phyloP scores from a whole-genome alignment of 1,140 invertebrate genomes.

The Atopsyche davidsoni region DNA sequence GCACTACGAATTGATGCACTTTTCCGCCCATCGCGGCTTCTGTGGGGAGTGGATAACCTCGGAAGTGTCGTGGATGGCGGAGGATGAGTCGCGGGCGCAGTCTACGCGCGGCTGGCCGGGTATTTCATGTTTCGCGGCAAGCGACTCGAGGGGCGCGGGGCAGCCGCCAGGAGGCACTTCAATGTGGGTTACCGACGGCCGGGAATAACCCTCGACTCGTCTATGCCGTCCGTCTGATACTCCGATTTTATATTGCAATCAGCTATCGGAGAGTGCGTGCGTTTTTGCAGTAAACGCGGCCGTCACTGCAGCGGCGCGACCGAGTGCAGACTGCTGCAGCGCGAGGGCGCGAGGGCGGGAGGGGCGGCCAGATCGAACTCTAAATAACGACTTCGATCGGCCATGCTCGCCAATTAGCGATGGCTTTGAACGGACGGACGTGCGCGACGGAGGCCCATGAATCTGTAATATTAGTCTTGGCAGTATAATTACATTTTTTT shows the following conservation, averaged over 20 bases:
- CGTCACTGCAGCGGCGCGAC: constrained; percentile 9
- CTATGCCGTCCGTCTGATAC: constrained; percentile 19
- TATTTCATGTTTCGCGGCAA: constrained; percentile 13
- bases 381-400: constrained; percentile 8
- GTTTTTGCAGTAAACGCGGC: constrained; percentile 11
- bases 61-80: neutral
- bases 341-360: neutral
- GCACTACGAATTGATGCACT: constrained; percentile 65
- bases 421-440: too few species aligned
- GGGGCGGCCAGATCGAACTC: neutral
- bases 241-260: constrained; percentile 18
- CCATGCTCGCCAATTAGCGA: too few species aligned
- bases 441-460: too few species aligned
- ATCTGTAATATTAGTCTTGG: too few species aligned
- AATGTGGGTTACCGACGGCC: constrained; percentile 20
- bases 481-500: too few species aligned
- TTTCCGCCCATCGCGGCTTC: constrained; percentile 58
- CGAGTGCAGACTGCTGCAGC: neutral
- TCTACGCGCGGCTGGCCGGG: neutral
- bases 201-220: constrained; percentile 11
- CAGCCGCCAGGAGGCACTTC: constrained; percentile 1
- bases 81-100: neutral
- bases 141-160: neutral
- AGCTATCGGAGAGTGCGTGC: constrained; percentile 2
- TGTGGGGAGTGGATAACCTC: too few species aligned